Evolutionary conservation across 2,888 invertebrate species (phyloP).

Genomic region (Liposcelis brunnea): DNA sequence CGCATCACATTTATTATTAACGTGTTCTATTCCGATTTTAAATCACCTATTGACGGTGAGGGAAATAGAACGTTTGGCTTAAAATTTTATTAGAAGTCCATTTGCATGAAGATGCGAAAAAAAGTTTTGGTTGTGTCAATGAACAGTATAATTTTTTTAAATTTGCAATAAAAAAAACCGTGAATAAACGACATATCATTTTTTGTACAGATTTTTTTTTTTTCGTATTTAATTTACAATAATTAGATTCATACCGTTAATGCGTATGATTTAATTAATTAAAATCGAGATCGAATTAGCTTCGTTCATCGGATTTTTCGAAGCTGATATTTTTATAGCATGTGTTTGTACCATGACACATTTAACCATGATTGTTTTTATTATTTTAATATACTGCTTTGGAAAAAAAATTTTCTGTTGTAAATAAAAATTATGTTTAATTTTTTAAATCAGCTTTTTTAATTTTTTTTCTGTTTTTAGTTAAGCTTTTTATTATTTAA

Average conservation of each 20-base stretch:
- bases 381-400: slow-evolving; percentile 6
- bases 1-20: too few relatives aligned
- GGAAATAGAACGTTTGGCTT: too few relatives aligned
- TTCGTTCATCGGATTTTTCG: background rate
- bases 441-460: slow-evolving; percentile 10
- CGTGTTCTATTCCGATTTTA: too few relatives aligned
- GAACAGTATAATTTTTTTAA: background rate
- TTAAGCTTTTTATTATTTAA: too few relatives aligned
- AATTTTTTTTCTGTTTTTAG: slow-evolving; percentile 11
- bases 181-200: slow-evolving; percentile 1
- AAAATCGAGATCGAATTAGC: background rate
- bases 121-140: background rate
- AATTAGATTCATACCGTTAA: background rate
- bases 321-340: background rate
- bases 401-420: slow-evolving; percentile 8
- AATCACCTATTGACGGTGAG: too few relatives aligned
- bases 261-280: background rate
- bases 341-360: slow-evolving; percentile 3
- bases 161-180: background rate
- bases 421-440: background rate
- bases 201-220: slow-evolving; percentile 8
- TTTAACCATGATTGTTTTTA: background rate
- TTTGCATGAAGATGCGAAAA: background rate
- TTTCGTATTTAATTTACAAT: background rate
- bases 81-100: too few relatives aligned